Percentiles rank a stretch among this genome's conserved stretches.
These are phyloP conservation scores for Cephus runcator DNA, from an alignment of 2,888 invertebrate genomes.

Conservation along the genomic window DNA sequence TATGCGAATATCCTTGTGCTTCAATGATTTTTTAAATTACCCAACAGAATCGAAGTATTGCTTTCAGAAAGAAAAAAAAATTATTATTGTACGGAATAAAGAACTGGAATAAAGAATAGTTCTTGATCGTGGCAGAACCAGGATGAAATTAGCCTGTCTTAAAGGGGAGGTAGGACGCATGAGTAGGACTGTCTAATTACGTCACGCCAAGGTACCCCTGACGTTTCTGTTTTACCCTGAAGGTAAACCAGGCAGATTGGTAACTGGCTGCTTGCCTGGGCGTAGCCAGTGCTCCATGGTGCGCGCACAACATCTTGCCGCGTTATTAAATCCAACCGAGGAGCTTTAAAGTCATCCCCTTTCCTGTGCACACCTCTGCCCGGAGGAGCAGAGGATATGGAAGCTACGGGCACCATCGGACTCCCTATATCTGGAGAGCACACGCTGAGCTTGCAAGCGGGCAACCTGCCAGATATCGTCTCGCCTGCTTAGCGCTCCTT, in stretches of 20 bases:
- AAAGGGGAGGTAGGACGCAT: neutral
- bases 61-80: neutral
- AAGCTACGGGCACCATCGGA: too few species aligned
- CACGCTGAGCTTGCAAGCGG: conserved; percentile 6
- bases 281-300: conserved; percentile 5
- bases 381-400: too few species aligned
- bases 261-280: neutral
- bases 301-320: conserved; percentile 17
- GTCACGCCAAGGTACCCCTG: conserved; percentile 7
- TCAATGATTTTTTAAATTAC: neutral
- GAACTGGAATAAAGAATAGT: neutral
- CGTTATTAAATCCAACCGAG: conserved; percentile 20
- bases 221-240: neutral
- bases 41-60: neutral
- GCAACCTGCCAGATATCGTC: conserved; percentile 19
- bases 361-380: neutral
- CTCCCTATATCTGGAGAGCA: too few species aligned
- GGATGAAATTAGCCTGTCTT: neutral
- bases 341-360: conserved; percentile 19
- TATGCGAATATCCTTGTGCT: neutral
- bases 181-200: conserved; percentile 14
- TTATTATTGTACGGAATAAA: neutral
- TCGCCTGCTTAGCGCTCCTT: conserved; percentile 4
- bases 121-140: neutral
- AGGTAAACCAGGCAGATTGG: neutral